Base-by-base conservation (phyloP, 2,888 invertebrate species). In the Morpho achilles region DNA sequence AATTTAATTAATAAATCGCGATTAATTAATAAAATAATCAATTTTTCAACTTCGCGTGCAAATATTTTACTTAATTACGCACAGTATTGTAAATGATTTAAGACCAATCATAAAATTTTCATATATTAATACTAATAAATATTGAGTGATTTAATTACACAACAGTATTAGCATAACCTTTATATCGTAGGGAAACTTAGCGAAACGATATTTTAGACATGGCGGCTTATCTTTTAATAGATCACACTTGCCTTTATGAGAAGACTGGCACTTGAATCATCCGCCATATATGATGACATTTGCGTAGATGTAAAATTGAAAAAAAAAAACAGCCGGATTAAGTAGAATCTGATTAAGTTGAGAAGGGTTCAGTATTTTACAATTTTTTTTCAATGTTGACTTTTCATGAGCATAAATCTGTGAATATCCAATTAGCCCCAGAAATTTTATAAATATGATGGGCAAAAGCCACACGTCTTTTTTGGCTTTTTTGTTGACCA, bases 221-320 rank as follows among this genome's bases (percentile, higher is more conserved):
- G 53, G 53, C 47, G 47, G 16, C 46, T 40, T 59, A 59, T 62
- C 52, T 39, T 22, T 45, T 50, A 49, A 48, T 41, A 50, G 65
- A 77, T 77, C 73, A 65, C 69, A 73, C 49, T 42, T n/a, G 45
- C 59, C 40, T 55, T 69, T 77, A 76, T 67, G 54, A 66, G 66
- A 67, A 68, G 71, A 73, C 67, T 66, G 66, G 72, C 70, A 66
- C 60, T 60, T 74, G 73, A 75, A 72, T 45, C 52, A 56, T 64
- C 48, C 68, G 64, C 68, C 67, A 69, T 68, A 62, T 48, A 53
- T 58, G 64, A 55, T 23, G 39, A 8, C n/a, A 44, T 44, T 52
- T 10, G 39, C 52, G 39, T 45, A 44, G 52, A 44, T 44, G 41
- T 42, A 9, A 16, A 8, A 22, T 44, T 9, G 32, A 23, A 52